Base-by-base conservation (phyloP, 2,797 vertebrate genomes). In the Falco novaeseelandiae region DNA sequence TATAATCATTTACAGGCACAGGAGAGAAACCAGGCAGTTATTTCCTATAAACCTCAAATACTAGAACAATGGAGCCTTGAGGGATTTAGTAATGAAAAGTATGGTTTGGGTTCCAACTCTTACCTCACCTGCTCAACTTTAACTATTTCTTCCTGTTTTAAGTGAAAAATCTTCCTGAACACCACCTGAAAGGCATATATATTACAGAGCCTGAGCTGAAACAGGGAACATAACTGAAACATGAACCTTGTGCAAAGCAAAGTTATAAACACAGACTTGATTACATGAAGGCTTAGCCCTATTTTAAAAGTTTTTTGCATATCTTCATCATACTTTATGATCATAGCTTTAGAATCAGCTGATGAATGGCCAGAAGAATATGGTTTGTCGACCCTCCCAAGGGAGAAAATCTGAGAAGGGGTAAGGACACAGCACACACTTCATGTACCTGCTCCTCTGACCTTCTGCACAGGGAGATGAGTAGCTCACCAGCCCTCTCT, bases 1-100 rank as follows among this genome's bases (percentile, higher is more conserved):
- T 73, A 89, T 83, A 90, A 95, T 95, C 23, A 96, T 93, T 95
- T 96, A 94, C 88, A 93, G 78, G 81, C 83, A 83, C 1, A 83
- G n/a, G 70, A 89, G 57, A 94, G 55, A 94, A 94, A 94, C 19
- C 22, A 87, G 32, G 71, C 40, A 62, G 49, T 51, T 87, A 51
- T 85, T 70, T 93, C 85, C 51, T 87, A 62, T 62, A 93, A 94
- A 83, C 34, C 27, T 83, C 62, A 89, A 91, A 86, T 44, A 71
- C 27, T 27, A 62, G 86, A 89, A 95, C 78, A 93, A 91, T 44
- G 54, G 54, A 89, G n/a, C 79, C 66, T 80, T 81, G 77, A 40
- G 58, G 73, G 40, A 83, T 52, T 83, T 42, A 77, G 79, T 89
- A 90, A 96, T 76, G 61, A 0, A 0, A 92, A 85, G 23, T 52